phyloP scores from a whole-genome alignment of 2,113 vertebrate genomes.

The Paradoxurus hermaphroditus region DNA sequence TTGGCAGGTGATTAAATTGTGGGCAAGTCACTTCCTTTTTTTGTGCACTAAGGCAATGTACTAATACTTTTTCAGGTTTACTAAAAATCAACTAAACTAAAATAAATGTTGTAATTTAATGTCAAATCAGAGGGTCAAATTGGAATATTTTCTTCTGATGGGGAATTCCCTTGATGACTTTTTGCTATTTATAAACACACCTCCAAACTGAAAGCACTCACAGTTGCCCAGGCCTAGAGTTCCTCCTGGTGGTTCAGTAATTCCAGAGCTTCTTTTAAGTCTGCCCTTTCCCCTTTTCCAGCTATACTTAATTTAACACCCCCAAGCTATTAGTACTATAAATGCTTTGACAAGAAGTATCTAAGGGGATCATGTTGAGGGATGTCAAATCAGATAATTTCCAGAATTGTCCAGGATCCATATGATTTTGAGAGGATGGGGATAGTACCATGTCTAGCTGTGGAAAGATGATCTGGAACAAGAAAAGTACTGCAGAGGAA shows the following conservation, averaged over 20 bases:
- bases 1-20: background rate
- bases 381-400: background rate
- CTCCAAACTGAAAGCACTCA: background rate
- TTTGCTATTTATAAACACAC: background rate
- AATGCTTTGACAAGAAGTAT: background rate
- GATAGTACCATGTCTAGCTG: background rate
- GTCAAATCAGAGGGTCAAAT: background rate
- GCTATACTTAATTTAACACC: slow-evolving; percentile 3
- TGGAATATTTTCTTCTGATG: slow-evolving; percentile 30
- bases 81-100: slow-evolving; percentile 22
- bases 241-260: background rate
- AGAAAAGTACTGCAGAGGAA: background rate
- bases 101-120: background rate
- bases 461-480: background rate
- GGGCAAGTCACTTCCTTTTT: background rate
- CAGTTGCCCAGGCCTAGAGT: background rate
- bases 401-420: background rate
- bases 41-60: background rate
- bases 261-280: background rate
- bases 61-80: background rate
- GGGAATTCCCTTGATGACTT: background rate
- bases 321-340: background rate
- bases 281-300: background rate
- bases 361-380: background rate
- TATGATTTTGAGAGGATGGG: background rate